Base-by-base conservation (phyloP, 2,888 invertebrate genomes). In the Microplitis deprimator region DNA sequence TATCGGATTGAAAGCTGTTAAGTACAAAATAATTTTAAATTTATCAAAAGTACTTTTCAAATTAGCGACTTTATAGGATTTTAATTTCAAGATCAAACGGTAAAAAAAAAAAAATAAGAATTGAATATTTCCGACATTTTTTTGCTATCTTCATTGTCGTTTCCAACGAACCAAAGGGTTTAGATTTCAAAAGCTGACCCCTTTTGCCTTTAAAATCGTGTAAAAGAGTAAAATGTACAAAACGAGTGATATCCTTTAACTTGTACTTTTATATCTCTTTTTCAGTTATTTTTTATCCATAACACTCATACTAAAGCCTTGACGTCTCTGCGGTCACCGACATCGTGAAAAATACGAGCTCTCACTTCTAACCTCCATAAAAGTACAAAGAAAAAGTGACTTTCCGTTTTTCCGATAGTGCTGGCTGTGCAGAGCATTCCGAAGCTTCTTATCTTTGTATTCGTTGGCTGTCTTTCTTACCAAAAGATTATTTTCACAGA, bases 111-210 rank as follows among this genome's bases (percentile, higher is more conserved):
- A 73, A 20, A n/a, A 59, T 16, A n/a, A 40, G 7, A 20, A 16
- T 16, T 4, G 40, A 16, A 17, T 62, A 17, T 10, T 29, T 29
- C 29, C 29, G 4, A 3, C 4, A 29, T 29, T 29, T 29, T 29
- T 29, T 29, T 29, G 29, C 3, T 3, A 29, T 29, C 29, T 29
- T 29, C 29, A 29, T 29, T 29, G 62, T 41, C 13, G 16, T 75
- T 62, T 16, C 41, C 38, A 70, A 17, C 50, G n/a, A 16, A 59
- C 64, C 20, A 68, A 74, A 70, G 74, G 70, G 76, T 70, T 79
- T 80, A 78, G 77, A 78, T 81, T 79, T 80, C 79, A 81, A 80
- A 81, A 79, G 76, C 71, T 65, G 60, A 61, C 70, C 73, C 38
- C 60, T 67, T 68, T 67, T 70, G 60, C 70, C 78, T 67, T 79